Evolutionary conservation across 1,140 invertebrate genomes (phyloP), one percentile per base, ranked within the genome.

Genomic region (Eriocheir sinensis): DNA sequence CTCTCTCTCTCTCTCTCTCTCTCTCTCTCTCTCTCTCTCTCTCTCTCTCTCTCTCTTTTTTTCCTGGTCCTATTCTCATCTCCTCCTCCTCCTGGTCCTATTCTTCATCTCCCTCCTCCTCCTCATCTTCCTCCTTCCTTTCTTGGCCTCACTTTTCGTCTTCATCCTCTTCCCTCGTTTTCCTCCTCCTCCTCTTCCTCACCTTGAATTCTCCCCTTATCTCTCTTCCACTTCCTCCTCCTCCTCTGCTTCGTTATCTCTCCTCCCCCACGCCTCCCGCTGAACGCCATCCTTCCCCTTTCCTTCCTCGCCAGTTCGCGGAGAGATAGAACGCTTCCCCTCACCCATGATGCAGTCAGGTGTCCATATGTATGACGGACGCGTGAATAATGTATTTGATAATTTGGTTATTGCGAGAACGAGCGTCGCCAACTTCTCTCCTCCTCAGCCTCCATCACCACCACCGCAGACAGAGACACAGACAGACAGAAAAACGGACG

Each of bases 1-100:
- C 38, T 81, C 38, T 38, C 38, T 48, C 79, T 48, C 80, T 44
- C 41, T 92, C 40, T 41, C 40, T 85, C 41, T 92, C 41, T 85
- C 80, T 92, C 41, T 32, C 40, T 40, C 83, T 86, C 30, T 32
- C 32, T 93, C 41, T 36, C 30, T 15, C n/a, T 53, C 32, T 60
- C 9, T 34, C 9, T 90, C 27, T 36, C 48, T 6, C 30, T 91
- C 48, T 60, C 41, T 32, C 30, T 91, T 30, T 60, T 32, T 79
- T 40, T 83, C 81, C 34, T 32, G 21, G 6, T 60, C 41, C 30
- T 60, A 9, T 48, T 60, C 12, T 60, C 30, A 21, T 21, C 32
- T 86, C 34, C 83, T 81, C 34, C 9, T 86, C 32, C 17, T 88
- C 38, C 30, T 44, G 2, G 44, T 72, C 3, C 86, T 48, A 1